Evolutionary conservation across 2,113 vertebrate genomes (phyloP).

Genomic region (Sylvietta virens): DNA sequence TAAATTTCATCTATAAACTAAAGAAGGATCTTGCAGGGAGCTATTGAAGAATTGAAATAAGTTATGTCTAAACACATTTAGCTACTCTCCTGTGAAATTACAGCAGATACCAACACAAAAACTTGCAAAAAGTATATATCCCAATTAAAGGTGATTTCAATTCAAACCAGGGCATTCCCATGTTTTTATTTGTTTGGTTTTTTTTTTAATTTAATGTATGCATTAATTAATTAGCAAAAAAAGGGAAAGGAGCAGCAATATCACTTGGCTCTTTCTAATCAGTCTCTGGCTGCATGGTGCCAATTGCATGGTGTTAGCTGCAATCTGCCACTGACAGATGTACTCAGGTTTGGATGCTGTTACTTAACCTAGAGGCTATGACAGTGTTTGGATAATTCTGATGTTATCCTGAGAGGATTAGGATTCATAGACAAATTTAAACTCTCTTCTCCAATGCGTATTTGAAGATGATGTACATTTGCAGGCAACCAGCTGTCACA

Average conservation of each 20-base stretch:
- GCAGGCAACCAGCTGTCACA: background rate
- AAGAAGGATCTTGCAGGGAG: background rate
- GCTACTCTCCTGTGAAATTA: background rate
- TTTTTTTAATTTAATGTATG: background rate
- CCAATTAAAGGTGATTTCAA: background rate
- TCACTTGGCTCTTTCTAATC: background rate
- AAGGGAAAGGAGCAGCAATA: background rate
- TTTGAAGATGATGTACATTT: slow-evolving; percentile 55
- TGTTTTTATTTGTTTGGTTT: background rate
- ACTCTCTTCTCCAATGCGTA: background rate
- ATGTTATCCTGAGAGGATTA: slow-evolving; percentile 56
- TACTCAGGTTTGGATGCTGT: slow-evolving; percentile 46
- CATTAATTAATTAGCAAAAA: background rate
- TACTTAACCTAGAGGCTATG: slow-evolving; percentile 39
- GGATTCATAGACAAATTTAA: slow-evolving; percentile 31
- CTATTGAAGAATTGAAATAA: background rate
- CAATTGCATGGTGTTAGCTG: background rate
- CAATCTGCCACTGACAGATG: slow-evolving; percentile 64
- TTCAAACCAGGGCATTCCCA: background rate
- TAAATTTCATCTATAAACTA: background rate
- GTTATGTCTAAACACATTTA: background rate
- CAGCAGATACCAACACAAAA: background rate
- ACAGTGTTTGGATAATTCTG: slow-evolving; percentile 37
- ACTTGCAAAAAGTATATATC: background rate
- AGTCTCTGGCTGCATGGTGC: background rate